Evolutionary conservation across 1,140 invertebrate genomes (phyloP).

Genomic region (Maconellicoccus hirsutus): DNA sequence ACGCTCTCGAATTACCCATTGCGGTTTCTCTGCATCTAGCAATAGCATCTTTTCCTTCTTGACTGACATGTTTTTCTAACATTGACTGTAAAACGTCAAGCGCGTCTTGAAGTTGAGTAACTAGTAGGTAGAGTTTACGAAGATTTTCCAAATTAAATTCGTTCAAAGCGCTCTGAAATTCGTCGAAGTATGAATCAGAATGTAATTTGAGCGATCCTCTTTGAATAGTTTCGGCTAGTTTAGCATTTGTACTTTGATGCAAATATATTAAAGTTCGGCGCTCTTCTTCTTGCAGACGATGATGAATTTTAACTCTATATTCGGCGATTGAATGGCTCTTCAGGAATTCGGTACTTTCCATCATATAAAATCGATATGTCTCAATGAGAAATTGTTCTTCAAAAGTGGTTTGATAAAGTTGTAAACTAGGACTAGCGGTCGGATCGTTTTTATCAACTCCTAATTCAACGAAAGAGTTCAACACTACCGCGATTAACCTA

Average conservation of each 20-base stretch:
- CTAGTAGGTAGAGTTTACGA: conserved; percentile 88
- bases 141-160: conserved; percentile 91
- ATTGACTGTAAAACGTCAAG: conserved; percentile 75
- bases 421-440: conserved; percentile 64
- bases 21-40: conserved; percentile 79
- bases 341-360: conserved; percentile 88
- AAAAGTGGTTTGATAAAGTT: conserved; percentile 92
- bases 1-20: conserved; percentile 85
- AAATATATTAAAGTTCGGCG: conserved; percentile 87
- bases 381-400: conserved; percentile 90
- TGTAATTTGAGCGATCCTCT: conserved; percentile 93
- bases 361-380: conserved; percentile 87
- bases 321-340: conserved; percentile 92
- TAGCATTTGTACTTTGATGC: conserved; percentile 79
- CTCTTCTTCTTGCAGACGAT: conserved; percentile 81
- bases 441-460: conserved; percentile 85
- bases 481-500: conserved; percentile 82
- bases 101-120: conserved; percentile 85
- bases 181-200: conserved; percentile 89
- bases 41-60: conserved; percentile 82
- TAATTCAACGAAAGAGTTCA: conserved; percentile 55
- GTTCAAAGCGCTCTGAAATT: conserved; percentile 91
- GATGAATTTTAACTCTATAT: conserved; percentile 97
- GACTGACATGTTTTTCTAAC: conserved; percentile 85
- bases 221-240: conserved; percentile 82